Base-by-base conservation (phyloP, 1,140 invertebrate species). In the Temnothorax longispinosus region DNA sequence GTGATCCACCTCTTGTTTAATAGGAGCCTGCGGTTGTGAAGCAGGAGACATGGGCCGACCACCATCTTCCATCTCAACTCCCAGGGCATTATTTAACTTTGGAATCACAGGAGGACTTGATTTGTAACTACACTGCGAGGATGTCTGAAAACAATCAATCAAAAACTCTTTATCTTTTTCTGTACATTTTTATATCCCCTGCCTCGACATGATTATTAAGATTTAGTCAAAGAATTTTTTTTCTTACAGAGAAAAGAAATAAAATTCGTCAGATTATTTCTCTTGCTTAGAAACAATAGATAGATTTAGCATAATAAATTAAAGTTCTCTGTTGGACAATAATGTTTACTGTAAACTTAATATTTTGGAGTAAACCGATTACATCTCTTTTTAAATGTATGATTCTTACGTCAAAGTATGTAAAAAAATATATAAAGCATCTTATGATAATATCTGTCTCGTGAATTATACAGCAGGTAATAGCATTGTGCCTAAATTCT, bases 11-110 rank as follows among this genome's bases (percentile, higher is more conserved):
- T 97, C 97, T 94, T 97, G 97, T 94, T 97, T 97, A 94, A 97
- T 96, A 92, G 96, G 94, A 92, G 96, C 93, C 93, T 96, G 96
- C 88, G 95, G 92, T 90, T 96, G 96, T 93, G 96, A 96, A 89
- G 94, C 94, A 92, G 94, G 95, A 90, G 96, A 95, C 93, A 96
- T 95, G 81, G 96, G 95, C 92, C 96, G 95, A 89, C 95, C 95
- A 89, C 96, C 94, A 91, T 95, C 96, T 91, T 96, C 96, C 80
- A 96, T 93, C 93, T 97, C 96, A 91, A 95, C 95, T 88, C 96
- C 96, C 90, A 96, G 95, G 90, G 96, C 95, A 92, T 96, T 96
- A 95, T 96, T 97, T 94, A 96, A 95, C 95, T 97, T 97, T 96
- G 96, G 96, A 96, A 96, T 94, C 88, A 94, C 92, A 91, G 93